Conservation (phyloP, 2,888 invertebrate species). For the Isoperla grammatica region DNA sequence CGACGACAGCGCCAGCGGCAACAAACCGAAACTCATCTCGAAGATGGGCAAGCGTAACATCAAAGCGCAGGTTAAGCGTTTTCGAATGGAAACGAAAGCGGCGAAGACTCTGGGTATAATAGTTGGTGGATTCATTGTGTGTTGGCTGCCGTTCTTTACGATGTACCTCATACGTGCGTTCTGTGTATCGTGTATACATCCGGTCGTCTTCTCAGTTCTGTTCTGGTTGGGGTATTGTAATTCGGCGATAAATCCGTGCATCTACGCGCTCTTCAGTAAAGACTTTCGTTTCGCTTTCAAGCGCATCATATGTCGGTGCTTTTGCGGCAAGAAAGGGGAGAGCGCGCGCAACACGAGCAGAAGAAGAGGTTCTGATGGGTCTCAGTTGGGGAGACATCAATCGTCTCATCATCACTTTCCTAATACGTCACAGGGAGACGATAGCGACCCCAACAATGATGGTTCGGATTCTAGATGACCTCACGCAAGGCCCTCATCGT, state of each 20-base stretch:
- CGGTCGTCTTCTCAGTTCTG: slow-evolving; percentile 79
- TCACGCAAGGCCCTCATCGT: neutral
- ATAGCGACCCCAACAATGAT: slow-evolving; percentile 50
- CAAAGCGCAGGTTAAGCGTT: slow-evolving; percentile 78
- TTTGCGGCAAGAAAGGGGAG: slow-evolving; percentile 54
- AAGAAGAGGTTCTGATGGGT: slow-evolving; percentile 37
- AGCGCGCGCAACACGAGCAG: slow-evolving; percentile 41
- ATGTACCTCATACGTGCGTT: slow-evolving; percentile 88
- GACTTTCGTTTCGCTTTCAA: slow-evolving; percentile 95
- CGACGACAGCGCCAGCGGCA: slow-evolving; percentile 33
- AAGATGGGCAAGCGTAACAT: slow-evolving; percentile 86
- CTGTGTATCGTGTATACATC: slow-evolving; percentile 78
- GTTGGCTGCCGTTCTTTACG: slow-evolving; percentile 97
- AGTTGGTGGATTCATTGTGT: slow-evolving; percentile 93
- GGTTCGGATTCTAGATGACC: slow-evolving; percentile 53
- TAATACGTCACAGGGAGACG: slow-evolving; percentile 51
- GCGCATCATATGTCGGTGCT: slow-evolving; percentile 81
- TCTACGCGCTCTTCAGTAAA: slow-evolving; percentile 91
- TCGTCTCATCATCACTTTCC: slow-evolving; percentile 43
- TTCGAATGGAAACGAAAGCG: slow-evolving; percentile 94
- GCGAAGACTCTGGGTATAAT: slow-evolving; percentile 96
- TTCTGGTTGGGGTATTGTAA: slow-evolving; percentile 99
- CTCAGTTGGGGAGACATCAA: slow-evolving; percentile 46
- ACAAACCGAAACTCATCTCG: slow-evolving; percentile 46
- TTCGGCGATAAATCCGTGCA: slow-evolving; percentile 91